These are phyloP conservation scores for Eudemis profundana DNA, from an alignment of 2,888 invertebrate species.

Conservation along the genomic window DNA sequence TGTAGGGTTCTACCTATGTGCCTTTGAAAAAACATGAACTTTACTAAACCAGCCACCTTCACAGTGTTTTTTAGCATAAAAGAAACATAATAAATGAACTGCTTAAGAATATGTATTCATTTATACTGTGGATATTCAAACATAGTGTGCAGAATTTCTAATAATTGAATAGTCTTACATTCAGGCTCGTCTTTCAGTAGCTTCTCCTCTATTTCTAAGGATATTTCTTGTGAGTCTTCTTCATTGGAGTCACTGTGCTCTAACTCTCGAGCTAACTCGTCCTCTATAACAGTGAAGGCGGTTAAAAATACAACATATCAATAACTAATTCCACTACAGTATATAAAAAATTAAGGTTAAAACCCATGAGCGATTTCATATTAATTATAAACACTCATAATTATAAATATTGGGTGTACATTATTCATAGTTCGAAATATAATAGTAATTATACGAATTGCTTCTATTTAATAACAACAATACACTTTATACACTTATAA, in stretches of 20 bases:
- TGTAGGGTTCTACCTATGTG: too few relatives aligned
- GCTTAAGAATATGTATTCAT: background rate
- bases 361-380: background rate
- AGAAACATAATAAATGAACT: too few relatives aligned
- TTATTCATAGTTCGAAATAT: background rate
- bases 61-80: too few relatives aligned
- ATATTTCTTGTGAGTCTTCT: constrained; percentile 80
- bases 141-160: too few relatives aligned
- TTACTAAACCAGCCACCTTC: too few relatives aligned
- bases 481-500: too few relatives aligned
- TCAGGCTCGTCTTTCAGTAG: constrained; percentile 81
- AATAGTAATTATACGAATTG: background rate
- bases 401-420: background rate
- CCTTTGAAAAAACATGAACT: too few relatives aligned
- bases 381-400: background rate
- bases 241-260: constrained; percentile 82
- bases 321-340: background rate
- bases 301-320: constrained; percentile 19
- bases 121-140: too few relatives aligned
- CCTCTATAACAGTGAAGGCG: constrained; percentile 63
- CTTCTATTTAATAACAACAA: background rate
- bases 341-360: background rate
- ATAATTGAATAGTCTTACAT: too few relatives aligned
- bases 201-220: constrained; percentile 80
- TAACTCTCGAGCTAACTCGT: constrained; percentile 76